Conservation (phyloP, 2,888 invertebrate species). For the Heliconius ismenius region DNA sequence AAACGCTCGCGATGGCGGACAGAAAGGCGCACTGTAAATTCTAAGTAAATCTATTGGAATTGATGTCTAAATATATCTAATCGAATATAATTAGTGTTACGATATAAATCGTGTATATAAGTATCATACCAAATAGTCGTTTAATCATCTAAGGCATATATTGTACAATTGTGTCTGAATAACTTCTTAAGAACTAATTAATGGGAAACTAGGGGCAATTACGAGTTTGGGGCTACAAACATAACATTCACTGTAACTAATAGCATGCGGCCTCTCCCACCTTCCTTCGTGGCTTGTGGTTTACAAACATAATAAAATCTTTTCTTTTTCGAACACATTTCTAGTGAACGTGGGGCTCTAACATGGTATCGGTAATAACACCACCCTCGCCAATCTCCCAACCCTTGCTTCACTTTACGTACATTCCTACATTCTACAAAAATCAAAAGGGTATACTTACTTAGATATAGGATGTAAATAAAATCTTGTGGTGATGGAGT, state of each 20-base stretch:
- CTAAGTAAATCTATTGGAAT: constrained; percentile 56
- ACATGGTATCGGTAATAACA: constrained; percentile 59
- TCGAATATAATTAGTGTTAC: constrained; percentile 50
- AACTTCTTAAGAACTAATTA: neutral
- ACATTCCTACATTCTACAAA: constrained; percentile 21
- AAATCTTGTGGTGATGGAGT: constrained; percentile 56
- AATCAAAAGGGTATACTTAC: neutral
- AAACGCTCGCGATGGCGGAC: constrained; percentile 55
- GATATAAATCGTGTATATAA: constrained; percentile 49
- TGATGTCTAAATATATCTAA: constrained; percentile 63
- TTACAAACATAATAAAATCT: constrained; percentile 7
- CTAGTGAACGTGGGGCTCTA: constrained; percentile 52
- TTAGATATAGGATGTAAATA: neutral
- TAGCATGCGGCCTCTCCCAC: constrained; percentile 68
- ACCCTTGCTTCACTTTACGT: constrained; percentile 46
- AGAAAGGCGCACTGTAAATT: constrained; percentile 60
- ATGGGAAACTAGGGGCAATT: constrained; percentile 1
- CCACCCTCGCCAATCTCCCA: constrained; percentile 57
- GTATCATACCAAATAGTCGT: constrained; percentile 37
- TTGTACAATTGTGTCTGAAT: constrained; percentile 13
- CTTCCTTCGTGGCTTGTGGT: constrained; percentile 65
- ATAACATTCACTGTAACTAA: constrained; percentile 53
- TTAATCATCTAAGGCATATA: constrained; percentile 25
- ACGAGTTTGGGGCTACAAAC: constrained; percentile 39
- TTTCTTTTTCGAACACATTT: constrained; percentile 4